Conservation (phyloP, 23 tunicate genomes). For the Botrylloides violaceus region DNA sequence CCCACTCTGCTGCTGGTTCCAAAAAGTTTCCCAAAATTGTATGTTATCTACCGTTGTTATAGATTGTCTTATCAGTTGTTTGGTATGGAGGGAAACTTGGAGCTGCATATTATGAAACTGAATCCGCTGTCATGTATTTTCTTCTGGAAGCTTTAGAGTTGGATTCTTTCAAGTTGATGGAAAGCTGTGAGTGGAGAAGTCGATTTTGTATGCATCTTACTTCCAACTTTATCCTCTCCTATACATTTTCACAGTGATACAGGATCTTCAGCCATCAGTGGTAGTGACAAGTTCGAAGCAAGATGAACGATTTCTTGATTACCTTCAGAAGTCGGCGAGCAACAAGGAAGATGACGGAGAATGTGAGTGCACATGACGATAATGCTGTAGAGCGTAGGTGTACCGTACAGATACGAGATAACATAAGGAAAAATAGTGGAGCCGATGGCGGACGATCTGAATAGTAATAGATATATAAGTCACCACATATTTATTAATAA, state of each 20-base stretch:
- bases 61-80: conserved; percentile 21
- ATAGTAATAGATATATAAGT: no score
- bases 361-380: no score
- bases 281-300: conserved; percentile 70
- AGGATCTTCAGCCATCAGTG: conserved; percentile 47
- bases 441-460: no score
- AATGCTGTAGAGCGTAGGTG: no score
- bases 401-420: no score
- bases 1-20: no score
- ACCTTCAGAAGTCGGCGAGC: conserved; percentile 13
- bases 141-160: conserved; percentile 51
- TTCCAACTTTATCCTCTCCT: no score
- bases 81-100: conserved; percentile 55
- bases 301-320: conserved; percentile 35
- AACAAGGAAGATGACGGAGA: neutral
- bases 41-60: no score
- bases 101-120: conserved; percentile 82
- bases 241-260: conserved; percentile 28
- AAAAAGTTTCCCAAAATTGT: no score
- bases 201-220: no score
- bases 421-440: no score
- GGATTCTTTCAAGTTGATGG: conserved; percentile 26
- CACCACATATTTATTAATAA: no score
- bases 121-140: conserved; percentile 41
- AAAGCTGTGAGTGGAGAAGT: conserved; percentile 20